These are phyloP conservation scores for Tokudaia muenninki DNA, from an alignment of 2,797 vertebrate species.

Conservation along the genomic window DNA sequence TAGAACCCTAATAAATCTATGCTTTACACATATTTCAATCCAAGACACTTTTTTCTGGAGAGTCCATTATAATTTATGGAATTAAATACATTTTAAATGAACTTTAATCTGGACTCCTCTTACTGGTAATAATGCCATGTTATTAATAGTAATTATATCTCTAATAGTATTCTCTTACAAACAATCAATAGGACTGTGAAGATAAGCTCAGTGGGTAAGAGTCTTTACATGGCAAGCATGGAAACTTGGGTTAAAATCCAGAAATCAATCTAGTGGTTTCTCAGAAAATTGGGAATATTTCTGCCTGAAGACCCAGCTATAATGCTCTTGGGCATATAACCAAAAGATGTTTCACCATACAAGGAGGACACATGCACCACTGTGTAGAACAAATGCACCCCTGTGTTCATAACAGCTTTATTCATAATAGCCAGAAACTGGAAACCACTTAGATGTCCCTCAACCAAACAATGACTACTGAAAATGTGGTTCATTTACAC, in stretches of 20 bases:
- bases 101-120: not conserved
- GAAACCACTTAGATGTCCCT: not conserved
- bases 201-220: not conserved
- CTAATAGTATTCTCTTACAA: slow-evolving; percentile 51
- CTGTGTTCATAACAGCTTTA: not conserved
- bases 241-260: not conserved
- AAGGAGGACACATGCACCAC: not conserved
- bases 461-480: not conserved
- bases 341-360: not conserved
- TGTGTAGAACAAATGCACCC: not conserved
- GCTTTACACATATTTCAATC: slow-evolving; percentile 80
- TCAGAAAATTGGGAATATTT: not conserved
- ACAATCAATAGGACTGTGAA: not conserved
- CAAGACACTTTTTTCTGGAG: slow-evolving; percentile 25
- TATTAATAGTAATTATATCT: slow-evolving; percentile 26
- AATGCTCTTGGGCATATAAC: not conserved
- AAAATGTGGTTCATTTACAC: not conserved
- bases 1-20: slow-evolving; percentile 79
- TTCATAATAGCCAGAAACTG: not conserved
- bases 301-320: not conserved
- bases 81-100: slow-evolving; percentile 51
- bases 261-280: not conserved
- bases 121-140: not conserved
- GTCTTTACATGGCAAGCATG: not conserved
- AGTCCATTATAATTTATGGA: slow-evolving; percentile 33